These are phyloP conservation scores for Rotaria macrura DNA, from an alignment of 2,888 invertebrate genomes.

Conservation along the genomic window DNA sequence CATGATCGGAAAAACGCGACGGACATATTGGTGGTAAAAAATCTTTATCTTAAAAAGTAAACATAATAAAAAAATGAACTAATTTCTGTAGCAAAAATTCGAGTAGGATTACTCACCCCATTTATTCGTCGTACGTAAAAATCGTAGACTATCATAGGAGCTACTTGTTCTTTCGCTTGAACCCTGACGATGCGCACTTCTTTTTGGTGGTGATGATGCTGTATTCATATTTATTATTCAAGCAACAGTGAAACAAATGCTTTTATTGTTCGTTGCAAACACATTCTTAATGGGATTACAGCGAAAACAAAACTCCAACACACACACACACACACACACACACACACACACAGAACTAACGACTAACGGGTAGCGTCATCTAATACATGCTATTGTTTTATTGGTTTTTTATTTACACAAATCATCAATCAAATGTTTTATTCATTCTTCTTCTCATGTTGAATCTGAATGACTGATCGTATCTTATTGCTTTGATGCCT, in stretches of 20 bases:
- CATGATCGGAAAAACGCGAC: background rate
- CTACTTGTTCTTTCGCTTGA: too few relatives aligned
- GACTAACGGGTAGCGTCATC: background rate
- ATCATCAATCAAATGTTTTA: background rate
- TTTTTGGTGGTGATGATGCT: too few relatives aligned
- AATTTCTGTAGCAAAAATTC: too few relatives aligned
- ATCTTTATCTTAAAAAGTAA: background rate
- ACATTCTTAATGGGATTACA: background rate
- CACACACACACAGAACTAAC: too few relatives aligned
- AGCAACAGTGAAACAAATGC: background rate
- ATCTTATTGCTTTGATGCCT: too few relatives aligned
- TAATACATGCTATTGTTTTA: background rate
- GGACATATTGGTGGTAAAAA: background rate
- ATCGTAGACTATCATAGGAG: too few relatives aligned
- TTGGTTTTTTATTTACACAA: background rate
- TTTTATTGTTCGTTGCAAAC: background rate
- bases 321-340: too few relatives aligned
- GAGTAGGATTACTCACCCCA: too few relatives aligned
- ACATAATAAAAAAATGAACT: too few relatives aligned
- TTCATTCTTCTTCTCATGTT: background rate
- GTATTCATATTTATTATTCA: background rate
- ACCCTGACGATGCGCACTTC: too few relatives aligned
- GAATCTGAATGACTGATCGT: background rate
- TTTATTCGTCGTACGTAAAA: too few relatives aligned
- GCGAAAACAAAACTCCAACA: background rate